A percentile compares a stretch with the other conserved stretches of the same genome.
These are phyloP conservation scores for Odontomyia ornata DNA, from an alignment of 2,888 invertebrate genomes.

Conservation along the genomic window DNA sequence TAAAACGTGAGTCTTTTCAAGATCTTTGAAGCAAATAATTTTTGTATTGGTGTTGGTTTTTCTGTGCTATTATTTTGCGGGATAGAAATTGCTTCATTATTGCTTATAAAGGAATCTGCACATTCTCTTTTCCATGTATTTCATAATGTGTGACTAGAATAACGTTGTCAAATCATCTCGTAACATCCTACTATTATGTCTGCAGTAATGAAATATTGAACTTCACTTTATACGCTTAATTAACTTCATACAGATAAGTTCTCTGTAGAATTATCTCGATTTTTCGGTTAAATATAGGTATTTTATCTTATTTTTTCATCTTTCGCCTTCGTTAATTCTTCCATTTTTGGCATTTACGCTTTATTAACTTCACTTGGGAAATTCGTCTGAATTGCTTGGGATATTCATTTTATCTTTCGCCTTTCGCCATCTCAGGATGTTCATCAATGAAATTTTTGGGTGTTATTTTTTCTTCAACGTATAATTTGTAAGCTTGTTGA, in stretches of 20 bases:
- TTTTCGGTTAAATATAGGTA: neutral
- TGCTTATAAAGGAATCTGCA: too few species aligned
- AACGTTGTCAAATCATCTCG: neutral
- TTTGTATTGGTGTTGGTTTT: too few species aligned
- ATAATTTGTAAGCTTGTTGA: neutral
- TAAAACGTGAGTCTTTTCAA: too few species aligned
- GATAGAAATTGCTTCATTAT: too few species aligned
- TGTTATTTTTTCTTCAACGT: too few species aligned
- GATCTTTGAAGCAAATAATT: too few species aligned
- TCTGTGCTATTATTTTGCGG: too few species aligned
- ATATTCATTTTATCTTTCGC: too few species aligned
- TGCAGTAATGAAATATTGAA: neutral
- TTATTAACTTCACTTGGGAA: neutral
- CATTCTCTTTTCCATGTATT: too few species aligned
- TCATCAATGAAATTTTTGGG: too few species aligned
- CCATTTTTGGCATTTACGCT: neutral
- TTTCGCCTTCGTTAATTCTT: neutral
- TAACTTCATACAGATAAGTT: neutral
- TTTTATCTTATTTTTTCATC: neutral
- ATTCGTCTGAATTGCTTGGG: neutral
- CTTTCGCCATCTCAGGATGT: too few species aligned
- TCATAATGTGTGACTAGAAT: neutral
- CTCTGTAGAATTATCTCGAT: neutral
- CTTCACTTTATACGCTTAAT: neutral
- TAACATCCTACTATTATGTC: neutral